Base-by-base conservation (phyloP, 2,888 invertebrate species). In the Stictocephala bisonia region DNA sequence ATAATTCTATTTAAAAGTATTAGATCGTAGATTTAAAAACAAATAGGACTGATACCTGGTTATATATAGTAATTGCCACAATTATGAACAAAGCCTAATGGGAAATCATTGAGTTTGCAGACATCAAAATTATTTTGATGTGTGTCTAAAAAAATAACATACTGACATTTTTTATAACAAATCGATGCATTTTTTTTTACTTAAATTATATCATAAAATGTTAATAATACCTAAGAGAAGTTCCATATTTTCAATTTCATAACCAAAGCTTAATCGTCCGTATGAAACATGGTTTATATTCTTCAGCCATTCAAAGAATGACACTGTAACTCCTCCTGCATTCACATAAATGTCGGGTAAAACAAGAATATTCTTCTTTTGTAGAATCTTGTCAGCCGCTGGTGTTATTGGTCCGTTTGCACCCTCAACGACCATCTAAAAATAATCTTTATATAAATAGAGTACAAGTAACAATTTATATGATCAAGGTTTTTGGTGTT, bases 371-470 rank as follows among this genome's bases (percentile, higher is more conserved):
- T 92, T 91, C 78, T 89, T 89, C 74, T 91, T 87, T 71, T 90
- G 87, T 68, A 96, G 87, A 64, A 93, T 88, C 79, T 86, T 86
- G 83, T 96, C 94, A 18, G 93, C 96, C 11, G 91, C 92, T 50
- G 95, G 94, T 1, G 94, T 95, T 9, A 91, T 92, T n/a, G 96
- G 96, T 0, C 95, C 96, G 84, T 96, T 96, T 66, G 96, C 95
- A 77, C 94, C 96, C 84, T 96, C 95, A 27, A 91, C 93, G 80
- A 96, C 89, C 72, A 95, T 89, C 93, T 93, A 78, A 4, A 67
- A 84, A 40, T 24, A 44, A 22, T 53, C n/a, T n/a, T n/a, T n/a
- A 11, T 15, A 26, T 58, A 29, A 3, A 56, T 24, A 35, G 35
- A 35, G 9, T 35, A n/a, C n/a, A n/a, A n/a, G n/a, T n/a, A n/a